A percentile compares a stretch with the other conserved stretches of the same genome.
phyloP scores from a whole-genome alignment of 2,888 invertebrate species.

The Oligia fasciuncula region DNA sequence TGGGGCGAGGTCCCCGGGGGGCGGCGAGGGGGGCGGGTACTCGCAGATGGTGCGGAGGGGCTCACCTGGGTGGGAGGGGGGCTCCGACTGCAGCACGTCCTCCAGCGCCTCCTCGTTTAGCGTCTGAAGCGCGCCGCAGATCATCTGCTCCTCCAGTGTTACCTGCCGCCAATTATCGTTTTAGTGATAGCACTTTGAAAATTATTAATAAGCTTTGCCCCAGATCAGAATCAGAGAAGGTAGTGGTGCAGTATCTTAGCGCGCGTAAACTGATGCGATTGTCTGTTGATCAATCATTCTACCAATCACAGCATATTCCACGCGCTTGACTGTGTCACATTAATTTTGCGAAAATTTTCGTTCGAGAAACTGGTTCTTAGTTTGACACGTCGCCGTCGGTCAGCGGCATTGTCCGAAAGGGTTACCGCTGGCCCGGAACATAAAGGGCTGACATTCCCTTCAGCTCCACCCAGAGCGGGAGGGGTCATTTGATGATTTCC shows the following conservation, averaged over 20 bases:
- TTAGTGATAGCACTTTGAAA: slow-evolving; percentile 9
- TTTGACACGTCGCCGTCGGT: neutral
- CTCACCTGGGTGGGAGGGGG: slow-evolving; percentile 90
- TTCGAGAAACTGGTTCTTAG: too few species aligned
- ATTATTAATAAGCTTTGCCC: neutral
- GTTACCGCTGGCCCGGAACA: too few species aligned
- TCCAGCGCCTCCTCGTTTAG: slow-evolving; percentile 98
- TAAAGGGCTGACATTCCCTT: too few species aligned
- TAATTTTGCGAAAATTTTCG: too few species aligned
- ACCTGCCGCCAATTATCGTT: slow-evolving; percentile 89
- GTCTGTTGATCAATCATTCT: too few species aligned
- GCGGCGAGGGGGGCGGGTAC: slow-evolving; percentile 69
- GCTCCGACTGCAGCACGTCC: slow-evolving; percentile 95
- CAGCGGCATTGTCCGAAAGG: too few species aligned
- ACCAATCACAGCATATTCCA: too few species aligned
- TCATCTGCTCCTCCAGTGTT: slow-evolving; percentile 98
- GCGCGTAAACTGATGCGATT: too few species aligned
- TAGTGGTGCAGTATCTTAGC: neutral
- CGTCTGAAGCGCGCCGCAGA: slow-evolving; percentile 97
- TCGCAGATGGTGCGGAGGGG: slow-evolving; percentile 82
- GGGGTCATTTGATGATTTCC: too few species aligned
- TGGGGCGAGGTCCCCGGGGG: slow-evolving; percentile 51
- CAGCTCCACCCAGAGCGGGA: too few species aligned
- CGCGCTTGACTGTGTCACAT: too few species aligned
- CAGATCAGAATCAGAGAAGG: slow-evolving; percentile 5